Evolutionary conservation across 2,888 invertebrate species (phyloP), one percentile per base, ranked within the genome.

Genomic region (Dyspetes luteomarginatus): DNA sequence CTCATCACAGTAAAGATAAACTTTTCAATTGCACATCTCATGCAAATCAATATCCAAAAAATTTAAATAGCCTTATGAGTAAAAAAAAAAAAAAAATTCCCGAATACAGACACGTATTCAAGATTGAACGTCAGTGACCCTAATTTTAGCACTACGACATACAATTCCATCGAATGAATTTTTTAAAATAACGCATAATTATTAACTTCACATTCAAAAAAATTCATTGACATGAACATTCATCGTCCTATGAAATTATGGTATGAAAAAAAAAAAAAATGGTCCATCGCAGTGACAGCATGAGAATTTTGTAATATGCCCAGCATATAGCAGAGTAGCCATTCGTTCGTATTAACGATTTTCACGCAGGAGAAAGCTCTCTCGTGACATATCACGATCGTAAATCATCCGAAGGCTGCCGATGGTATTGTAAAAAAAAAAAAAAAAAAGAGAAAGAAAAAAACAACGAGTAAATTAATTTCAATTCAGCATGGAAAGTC

Each of bases 391-490:
- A 87, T 86, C 84, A 85, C 74, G 68, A 74, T 83, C 84, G 84
- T 89, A 87, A 89, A 89, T 89, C 88, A 86, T 79, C 76, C 82
- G 71, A 64, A 81, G 78, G 48, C 48, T 67, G 80, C 85, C 86
- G 86, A 88, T 89, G 85, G 87, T 86, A 87, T 89, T 89, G 87
- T 88, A 89, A 89, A 82, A 41, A 52, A 52, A 36, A 22, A 45
- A 45, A 15, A 15, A 45, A 45, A 3, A 24, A 43, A 41, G 43
- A 62, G n/a, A 4, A 3, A 17, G 19, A 19, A 45, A 62, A 62
- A 43, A 89, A 87, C 81, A 83, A 81, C 81, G 86, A n/a, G 85
- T 86, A 85, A 88, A 89, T 89, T 89, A 89, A 89, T 89, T 89
- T 86, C 87, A 82, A 85, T 84, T 84, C 83, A 76, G 82, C 71